Conservation (phyloP, 2,113 vertebrate species). For the Campylomormyrus tamandua region DNA sequence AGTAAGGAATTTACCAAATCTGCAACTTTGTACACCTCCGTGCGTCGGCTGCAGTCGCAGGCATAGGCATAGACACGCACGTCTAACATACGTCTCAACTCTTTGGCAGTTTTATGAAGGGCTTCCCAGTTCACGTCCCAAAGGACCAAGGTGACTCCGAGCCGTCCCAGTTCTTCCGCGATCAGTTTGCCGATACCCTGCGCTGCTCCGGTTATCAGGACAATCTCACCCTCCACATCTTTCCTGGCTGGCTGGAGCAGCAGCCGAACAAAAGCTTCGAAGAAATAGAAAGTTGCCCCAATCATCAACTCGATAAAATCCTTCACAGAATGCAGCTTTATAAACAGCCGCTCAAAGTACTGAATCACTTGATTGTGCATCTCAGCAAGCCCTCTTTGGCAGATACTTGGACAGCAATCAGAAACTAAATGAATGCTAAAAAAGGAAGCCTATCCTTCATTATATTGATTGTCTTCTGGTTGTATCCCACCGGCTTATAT, state of each 20-base stretch:
- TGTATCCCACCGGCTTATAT: background rate
- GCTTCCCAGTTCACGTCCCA: constrained; percentile 34
- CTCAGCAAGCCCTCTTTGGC: background rate
- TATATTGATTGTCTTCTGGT: background rate
- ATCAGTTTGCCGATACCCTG: constrained; percentile 30
- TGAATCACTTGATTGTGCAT: constrained; percentile 30
- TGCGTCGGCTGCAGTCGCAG: constrained; percentile 32
- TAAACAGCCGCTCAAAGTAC: constrained; percentile 14
- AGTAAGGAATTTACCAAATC: constrained; percentile 17
- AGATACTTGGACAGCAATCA: background rate
- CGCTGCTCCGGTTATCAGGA: constrained; percentile 32
- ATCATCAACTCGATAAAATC: constrained; percentile 20
- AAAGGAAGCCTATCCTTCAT: background rate
- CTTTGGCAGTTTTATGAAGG: constrained; percentile 25
- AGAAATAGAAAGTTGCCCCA: constrained; percentile 28
- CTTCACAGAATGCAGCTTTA: constrained; percentile 22
- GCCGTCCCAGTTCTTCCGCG: constrained; percentile 25
- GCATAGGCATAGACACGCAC: constrained; percentile 29
- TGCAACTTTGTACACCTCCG: constrained; percentile 32
- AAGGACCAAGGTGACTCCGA: constrained; percentile 29
- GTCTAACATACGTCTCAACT: constrained; percentile 16
- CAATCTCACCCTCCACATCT: constrained; percentile 35
- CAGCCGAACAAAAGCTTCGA: constrained; percentile 30
- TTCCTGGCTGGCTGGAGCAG: constrained; percentile 28
- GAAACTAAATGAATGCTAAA: background rate